Evolutionary conservation across 2,888 invertebrate species (phyloP).

Genomic region (Daptonema setosum): DNA sequence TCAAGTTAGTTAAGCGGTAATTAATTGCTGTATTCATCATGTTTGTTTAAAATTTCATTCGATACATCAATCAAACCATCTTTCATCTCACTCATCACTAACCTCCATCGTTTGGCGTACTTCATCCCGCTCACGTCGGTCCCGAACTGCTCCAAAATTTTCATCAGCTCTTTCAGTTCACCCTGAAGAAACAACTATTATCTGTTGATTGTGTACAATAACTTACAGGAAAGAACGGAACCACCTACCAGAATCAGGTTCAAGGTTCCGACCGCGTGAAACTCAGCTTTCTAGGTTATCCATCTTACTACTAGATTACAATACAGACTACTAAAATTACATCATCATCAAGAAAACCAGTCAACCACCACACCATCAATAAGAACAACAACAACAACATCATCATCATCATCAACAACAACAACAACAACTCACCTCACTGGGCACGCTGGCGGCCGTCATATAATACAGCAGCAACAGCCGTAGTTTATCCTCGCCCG

Average conservation of each 20-base stretch:
- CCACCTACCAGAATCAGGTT: no score
- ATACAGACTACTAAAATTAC: not conserved
- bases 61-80: no score
- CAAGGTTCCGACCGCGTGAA: no score
- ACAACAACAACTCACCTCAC: not conserved
- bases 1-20: no score
- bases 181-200: slow-evolving; percentile 28
- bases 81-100: no score
- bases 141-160: slow-evolving; percentile 52
- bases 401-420: not conserved
- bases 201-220: no score
- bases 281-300: no score
- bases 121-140: slow-evolving; percentile 62
- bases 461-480: slow-evolving; percentile 62
- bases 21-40: no score
- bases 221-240: no score
- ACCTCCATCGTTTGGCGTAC: slow-evolving; percentile 70
- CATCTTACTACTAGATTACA: not conserved
- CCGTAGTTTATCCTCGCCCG: slow-evolving; percentile 70
- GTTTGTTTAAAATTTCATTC: no score
- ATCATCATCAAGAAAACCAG: not conserved
- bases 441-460: not conserved
- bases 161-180: slow-evolving; percentile 60
- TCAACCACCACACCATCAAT: no score
- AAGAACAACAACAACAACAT: slow-evolving; percentile 5